Evolutionary conservation across 2,888 invertebrate species (phyloP).

Genomic region (Lithophane semibrunnea): DNA sequence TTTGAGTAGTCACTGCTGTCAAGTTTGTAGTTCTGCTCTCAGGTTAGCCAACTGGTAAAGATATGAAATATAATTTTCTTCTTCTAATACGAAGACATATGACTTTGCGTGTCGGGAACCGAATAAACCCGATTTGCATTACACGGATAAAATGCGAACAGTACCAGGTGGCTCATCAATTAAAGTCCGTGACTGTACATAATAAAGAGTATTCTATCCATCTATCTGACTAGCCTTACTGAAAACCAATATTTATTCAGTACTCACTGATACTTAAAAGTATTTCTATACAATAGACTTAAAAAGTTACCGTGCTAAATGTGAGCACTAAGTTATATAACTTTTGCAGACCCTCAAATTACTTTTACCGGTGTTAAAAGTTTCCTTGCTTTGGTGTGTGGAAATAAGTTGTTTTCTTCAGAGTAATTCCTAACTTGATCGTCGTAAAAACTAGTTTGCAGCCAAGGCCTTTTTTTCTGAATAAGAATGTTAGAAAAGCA

Average conservation of each 20-base stretch:
- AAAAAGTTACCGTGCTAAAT: slow-evolving; percentile 9
- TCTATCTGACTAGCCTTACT: neutral
- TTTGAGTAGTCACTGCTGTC: too few relatives aligned
- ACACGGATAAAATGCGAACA: too few relatives aligned
- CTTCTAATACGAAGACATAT: too few relatives aligned
- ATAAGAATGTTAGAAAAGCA: slow-evolving; percentile 34
- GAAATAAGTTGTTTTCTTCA: slow-evolving; percentile 6
- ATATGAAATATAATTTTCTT: too few relatives aligned
- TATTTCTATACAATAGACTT: neutral
- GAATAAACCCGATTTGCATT: too few relatives aligned
- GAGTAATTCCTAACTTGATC: slow-evolving; percentile 30
- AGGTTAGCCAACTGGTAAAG: too few relatives aligned
- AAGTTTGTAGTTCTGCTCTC: too few relatives aligned
- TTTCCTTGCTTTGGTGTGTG: slow-evolving; percentile 5
- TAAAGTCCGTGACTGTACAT: too few relatives aligned
- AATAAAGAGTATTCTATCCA: too few relatives aligned
- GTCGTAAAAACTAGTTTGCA: slow-evolving; percentile 26
- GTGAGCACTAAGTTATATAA: slow-evolving; percentile 16
- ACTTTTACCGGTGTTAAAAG: slow-evolving; percentile 25
- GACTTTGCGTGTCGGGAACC: too few relatives aligned
- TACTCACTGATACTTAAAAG: neutral
- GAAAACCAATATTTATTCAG: neutral
- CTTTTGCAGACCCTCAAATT: slow-evolving; percentile 21
- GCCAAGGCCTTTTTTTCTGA: slow-evolving; percentile 29
- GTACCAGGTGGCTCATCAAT: too few relatives aligned